These are phyloP conservation scores for Diachasma alloeum DNA, from an alignment of 1,140 invertebrate genomes.

Conservation along the genomic window DNA sequence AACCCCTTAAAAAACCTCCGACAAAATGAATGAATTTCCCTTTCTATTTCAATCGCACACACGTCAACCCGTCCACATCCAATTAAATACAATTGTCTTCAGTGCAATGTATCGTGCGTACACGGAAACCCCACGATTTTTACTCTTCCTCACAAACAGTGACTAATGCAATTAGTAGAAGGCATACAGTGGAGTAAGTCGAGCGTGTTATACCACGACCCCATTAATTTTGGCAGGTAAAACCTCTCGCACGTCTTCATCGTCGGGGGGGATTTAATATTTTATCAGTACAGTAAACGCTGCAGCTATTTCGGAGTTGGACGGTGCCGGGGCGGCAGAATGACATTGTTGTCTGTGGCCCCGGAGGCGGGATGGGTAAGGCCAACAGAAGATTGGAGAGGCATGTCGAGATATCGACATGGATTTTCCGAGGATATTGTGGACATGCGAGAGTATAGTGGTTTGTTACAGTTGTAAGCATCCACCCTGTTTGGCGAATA, in stretches of 20 bases:
- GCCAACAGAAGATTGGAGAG: background rate
- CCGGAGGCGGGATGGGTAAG: background rate
- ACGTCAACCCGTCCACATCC: background rate
- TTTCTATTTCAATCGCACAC: background rate
- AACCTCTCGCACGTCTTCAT: background rate
- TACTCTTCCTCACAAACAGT: background rate
- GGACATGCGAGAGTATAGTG: background rate
- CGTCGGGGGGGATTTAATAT: background rate
- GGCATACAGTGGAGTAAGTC: background rate
- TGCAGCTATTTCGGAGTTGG: conserved; percentile 2
- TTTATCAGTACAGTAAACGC: conserved; percentile 8
- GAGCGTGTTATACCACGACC: background rate
- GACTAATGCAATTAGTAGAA: conserved; percentile 2
- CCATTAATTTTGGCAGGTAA: conserved; percentile 14
- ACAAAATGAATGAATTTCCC: too few relatives aligned
- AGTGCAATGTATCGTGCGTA: background rate
- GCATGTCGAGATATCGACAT: background rate
- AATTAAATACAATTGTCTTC: conserved; percentile 3
- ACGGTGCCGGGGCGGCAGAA: background rate
- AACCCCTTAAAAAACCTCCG: too few relatives aligned
- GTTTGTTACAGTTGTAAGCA: background rate
- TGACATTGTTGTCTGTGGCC: background rate
- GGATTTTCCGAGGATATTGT: background rate
- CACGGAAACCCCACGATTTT: background rate
- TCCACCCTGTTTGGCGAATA: background rate